Conservation (phyloP, 2,888 invertebrate genomes). For the Drosophila greeni region DNA sequence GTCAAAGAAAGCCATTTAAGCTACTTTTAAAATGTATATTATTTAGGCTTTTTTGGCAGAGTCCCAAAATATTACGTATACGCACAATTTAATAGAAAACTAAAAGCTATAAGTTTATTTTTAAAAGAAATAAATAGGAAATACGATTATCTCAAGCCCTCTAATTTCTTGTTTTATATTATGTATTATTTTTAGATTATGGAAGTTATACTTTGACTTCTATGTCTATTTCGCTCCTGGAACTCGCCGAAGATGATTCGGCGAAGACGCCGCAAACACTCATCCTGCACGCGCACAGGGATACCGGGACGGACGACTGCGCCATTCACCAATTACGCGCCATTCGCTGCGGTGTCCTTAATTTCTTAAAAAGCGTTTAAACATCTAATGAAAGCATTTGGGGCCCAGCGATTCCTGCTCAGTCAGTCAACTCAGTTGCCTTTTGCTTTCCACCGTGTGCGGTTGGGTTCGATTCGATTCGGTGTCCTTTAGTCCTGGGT, state of each 20-base stretch:
- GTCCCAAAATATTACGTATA: too few relatives aligned
- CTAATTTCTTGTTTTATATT: not conserved
- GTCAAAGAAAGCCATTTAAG: too few relatives aligned
- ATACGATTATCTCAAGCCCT: too few relatives aligned
- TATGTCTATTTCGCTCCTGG: slow-evolving; percentile 19
- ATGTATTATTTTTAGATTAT: not conserved
- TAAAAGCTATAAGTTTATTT: too few relatives aligned
- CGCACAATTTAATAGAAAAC: too few relatives aligned
- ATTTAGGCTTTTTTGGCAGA: too few relatives aligned
- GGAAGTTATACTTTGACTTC: not conserved
- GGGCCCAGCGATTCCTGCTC: slow-evolving; percentile 50
- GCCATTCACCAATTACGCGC: slow-evolving; percentile 71
- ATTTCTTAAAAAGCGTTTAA: slow-evolving; percentile 74
- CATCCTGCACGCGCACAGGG: slow-evolving; percentile 25
- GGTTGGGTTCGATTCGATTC: slow-evolving; percentile 48
- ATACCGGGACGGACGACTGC: slow-evolving; percentile 8
- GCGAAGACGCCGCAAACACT: slow-evolving; percentile 9
- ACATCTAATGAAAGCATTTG: slow-evolving; percentile 70
- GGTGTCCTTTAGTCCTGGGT: slow-evolving; percentile 7
- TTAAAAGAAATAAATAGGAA: too few relatives aligned
- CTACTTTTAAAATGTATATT: too few relatives aligned
- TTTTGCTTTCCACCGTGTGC: slow-evolving; percentile 64
- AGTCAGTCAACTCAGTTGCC: slow-evolving; percentile 67
- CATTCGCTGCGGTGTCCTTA: slow-evolving; percentile 66
- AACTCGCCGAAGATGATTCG: slow-evolving; percentile 9